Conservation (phyloP, 2,888 invertebrate species). For the Eudasyphora cyanicolor region DNA sequence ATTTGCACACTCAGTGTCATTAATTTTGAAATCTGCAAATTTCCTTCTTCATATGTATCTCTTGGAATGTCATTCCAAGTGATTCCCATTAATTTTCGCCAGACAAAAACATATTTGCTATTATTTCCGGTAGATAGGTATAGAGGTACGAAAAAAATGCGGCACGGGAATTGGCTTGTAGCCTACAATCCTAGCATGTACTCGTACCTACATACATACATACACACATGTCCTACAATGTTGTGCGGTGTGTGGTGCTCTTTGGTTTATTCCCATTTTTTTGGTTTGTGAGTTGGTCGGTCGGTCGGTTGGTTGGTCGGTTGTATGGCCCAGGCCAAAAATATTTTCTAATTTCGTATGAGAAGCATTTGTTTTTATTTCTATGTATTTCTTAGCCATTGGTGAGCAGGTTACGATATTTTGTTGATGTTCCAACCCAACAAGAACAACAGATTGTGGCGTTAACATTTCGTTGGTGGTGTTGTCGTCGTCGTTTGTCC, state of each 20-base stretch:
- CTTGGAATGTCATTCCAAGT: neutral
- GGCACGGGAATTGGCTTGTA: neutral
- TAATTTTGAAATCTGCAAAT: neutral
- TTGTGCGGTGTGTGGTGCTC: neutral
- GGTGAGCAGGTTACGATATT: neutral
- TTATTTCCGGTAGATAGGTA: neutral
- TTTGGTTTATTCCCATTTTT: conserved; percentile 15
- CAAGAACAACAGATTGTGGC: conserved; percentile 45
- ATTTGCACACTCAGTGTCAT: too few species aligned
- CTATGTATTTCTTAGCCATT: conserved; percentile 10
- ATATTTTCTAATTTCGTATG: conserved; percentile 77
- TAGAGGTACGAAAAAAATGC: neutral
- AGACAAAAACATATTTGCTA: conserved; percentile 9
- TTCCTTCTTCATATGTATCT: too few species aligned
- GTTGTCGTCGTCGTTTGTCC: conserved; percentile 32
- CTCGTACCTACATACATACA: too few species aligned
- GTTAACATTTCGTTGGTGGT: conserved; percentile 47
- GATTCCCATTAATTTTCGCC: neutral
- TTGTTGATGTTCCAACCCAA: neutral
- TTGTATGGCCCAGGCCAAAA: conserved; percentile 71
- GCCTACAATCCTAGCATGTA: too few species aligned
- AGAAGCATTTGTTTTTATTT: conserved; percentile 36
- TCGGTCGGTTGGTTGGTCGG: neutral
- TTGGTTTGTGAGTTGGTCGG: neutral
- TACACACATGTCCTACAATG: conserved; percentile 1